Evolutionary conservation across 1,140 invertebrate species (phyloP).

Genomic region (Eurosta solidaginis): DNA sequence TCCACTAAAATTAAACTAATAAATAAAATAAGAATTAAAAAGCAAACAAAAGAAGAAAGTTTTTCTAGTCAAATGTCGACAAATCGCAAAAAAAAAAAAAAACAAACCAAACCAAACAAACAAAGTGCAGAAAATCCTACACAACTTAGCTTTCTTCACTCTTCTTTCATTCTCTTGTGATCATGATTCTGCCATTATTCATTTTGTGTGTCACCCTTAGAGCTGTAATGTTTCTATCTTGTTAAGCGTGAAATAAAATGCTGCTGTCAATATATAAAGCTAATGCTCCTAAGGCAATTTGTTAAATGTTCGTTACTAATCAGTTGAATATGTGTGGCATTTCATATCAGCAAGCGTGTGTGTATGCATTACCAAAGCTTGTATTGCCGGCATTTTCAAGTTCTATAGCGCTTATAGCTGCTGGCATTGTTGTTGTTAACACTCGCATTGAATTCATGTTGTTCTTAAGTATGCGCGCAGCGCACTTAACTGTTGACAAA

Average conservation of each 20-base stretch:
- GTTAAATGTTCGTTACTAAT: neutral
- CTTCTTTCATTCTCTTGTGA: neutral
- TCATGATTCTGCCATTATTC: neutral
- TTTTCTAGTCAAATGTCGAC: neutral
- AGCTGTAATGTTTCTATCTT: neutral
- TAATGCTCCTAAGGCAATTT: neutral
- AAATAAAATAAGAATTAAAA: neutral
- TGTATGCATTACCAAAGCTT: neutral
- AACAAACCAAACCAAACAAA: neutral
- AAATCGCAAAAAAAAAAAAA: neutral
- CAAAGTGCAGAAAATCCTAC: too few relatives aligned
- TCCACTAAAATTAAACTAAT: neutral
- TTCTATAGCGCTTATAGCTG: neutral
- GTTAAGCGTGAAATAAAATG: neutral
- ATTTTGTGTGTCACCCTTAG: neutral
- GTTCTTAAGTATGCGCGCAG: neutral
- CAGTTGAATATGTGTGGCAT: too few relatives aligned
- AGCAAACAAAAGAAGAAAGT: neutral
- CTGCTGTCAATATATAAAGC: neutral
- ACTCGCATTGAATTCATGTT: neutral
- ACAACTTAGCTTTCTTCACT: neutral
- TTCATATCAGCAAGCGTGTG: too few relatives aligned
- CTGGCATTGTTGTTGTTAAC: neutral
- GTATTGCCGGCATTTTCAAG: neutral
- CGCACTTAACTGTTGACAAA: constrained; percentile 4